Base-by-base conservation (phyloP, 2,888 invertebrate genomes). In the Lycocerus yunnanus region DNA sequence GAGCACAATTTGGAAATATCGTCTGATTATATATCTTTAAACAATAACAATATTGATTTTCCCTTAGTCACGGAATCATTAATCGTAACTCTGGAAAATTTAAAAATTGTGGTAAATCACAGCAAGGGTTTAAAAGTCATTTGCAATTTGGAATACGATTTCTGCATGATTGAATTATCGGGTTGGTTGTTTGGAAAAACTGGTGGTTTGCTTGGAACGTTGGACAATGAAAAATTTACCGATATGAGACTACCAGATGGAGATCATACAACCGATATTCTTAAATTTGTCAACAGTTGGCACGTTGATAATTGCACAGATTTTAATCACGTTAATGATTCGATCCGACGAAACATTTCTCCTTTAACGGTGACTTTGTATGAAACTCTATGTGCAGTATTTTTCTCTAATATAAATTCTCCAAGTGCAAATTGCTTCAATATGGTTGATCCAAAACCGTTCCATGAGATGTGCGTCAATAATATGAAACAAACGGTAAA, bases 111-210 rank as follows among this genome's bases (percentile, higher is more conserved):
- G 0, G 87, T 91, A 3, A 87, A 88, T 72, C 89, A 89, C 1
- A 85, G 86, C 9, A 85, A 87, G 58, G 90, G 90, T 43, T 89
- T 90, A 76, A 87, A 85, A 15, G 81, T 92, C 8, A 87, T 88
- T 72, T 92, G 92, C 78, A 91, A 92, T 79, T 84, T 90, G 18
- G 89, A 90, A 72, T 91, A 90, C 79, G 88, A 91, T 78, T 83
- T 90, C 3, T 92, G 91, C 79, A 88, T 88, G 72, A 84, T 92
- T 16, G 89, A 90, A 77, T 80, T 91, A 3, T 88, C 90, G 58
- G 94, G 96, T 0, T 96, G 95, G 95, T 94, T 94, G 86, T 95
- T 93, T 85, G 94, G 94, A 0, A 93, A 92, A 80, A 91, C 94
- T 0, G 95, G 93, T 2, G 96, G 97, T 0, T 87, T 97, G 0